A percentile compares a stretch with the other conserved stretches of the same genome.
Evolutionary conservation across 2,888 invertebrate genomes (phyloP).

Genomic region (Adelphocoris suturalis): DNA sequence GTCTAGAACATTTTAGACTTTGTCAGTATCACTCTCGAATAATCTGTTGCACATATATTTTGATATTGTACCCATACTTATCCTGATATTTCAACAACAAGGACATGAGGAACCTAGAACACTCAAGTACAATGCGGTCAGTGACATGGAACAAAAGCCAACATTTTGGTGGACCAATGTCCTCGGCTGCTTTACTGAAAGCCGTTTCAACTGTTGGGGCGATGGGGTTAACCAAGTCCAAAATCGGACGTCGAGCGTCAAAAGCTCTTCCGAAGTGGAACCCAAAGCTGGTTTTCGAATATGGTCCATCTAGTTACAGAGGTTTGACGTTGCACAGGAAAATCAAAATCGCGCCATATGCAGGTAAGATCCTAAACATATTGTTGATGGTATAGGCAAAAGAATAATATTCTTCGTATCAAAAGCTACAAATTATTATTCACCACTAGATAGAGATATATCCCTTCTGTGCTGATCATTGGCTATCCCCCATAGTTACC

Average conservation of each 20-base stretch:
- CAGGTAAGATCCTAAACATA: not conserved
- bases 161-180: not conserved
- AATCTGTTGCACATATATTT: too few relatives aligned
- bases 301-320: conserved; percentile 40
- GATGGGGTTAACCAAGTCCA: not conserved
- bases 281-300: conserved; percentile 52
- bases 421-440: too few relatives aligned
- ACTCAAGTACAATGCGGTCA: not conserved
- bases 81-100: too few relatives aligned
- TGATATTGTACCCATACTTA: too few relatives aligned
- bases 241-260: not conserved
- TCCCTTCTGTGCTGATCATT: too few relatives aligned
- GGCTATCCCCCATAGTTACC: too few relatives aligned
- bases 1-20: too few relatives aligned
- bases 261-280: not conserved
- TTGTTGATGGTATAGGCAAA: too few relatives aligned
- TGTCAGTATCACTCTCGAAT: too few relatives aligned
- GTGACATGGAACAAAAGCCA: not conserved
- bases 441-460: too few relatives aligned
- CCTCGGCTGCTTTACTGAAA: not conserved
- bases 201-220: not conserved
- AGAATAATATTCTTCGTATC: too few relatives aligned
- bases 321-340: conserved; percentile 55
- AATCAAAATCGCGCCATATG: conserved; percentile 48
- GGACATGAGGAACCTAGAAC: not conserved